Base-by-base conservation (phyloP, 2,888 invertebrate genomes). In the Tridacna crocea region DNA sequence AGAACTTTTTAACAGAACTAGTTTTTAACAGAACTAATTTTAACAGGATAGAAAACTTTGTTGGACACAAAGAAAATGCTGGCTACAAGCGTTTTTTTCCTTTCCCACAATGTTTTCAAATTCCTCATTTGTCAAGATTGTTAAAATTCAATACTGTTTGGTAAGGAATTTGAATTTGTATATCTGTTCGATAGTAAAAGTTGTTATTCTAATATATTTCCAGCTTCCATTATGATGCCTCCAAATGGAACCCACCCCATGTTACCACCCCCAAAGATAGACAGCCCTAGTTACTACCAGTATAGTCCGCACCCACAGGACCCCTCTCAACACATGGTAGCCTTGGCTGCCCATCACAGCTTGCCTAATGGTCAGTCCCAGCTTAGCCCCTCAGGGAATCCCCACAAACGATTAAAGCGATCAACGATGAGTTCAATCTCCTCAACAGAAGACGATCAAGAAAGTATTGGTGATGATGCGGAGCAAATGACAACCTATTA, bases 211-310 rank as follows among this genome's bases (percentile, higher is more conserved):
- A n/a, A 15, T 66, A 46, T 46, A 27, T 10, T 84, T 83, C 91
- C 96, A 98, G 98, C 98, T 90, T 98, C 98, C 94, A 98, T 99
- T 94, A 96, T 98, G 95, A 98, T 93, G 91, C 98, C 98, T 95
- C 96, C 97, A 88, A 97, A 95, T 91, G 95, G 95, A 80, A 91
- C 90, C 76, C 93, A 93, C 77, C 87, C 89, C 10, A 91, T 92
- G 91, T 83, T 96, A 95, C 96, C 96, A 94, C 96, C 96, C 95
- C 96, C 96, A 92, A 97, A 97, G 95, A 96, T 97, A 95, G 97
- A 97, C 95, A 97, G 96, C 94, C 96, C 97, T 89, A 96, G 96
- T 91, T 97, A 97, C 95, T 97, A 97, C 95, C 96, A 96, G 94
- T 97, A 96, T 95, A 97, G 97, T 96, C 97, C 91, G 96, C 92